A percentile compares a stretch with the other conserved stretches of the same genome.
These are phyloP conservation scores for Acyrthosiphon pisum DNA, from an alignment of 1,140 invertebrate genomes.

Conservation along the genomic window DNA sequence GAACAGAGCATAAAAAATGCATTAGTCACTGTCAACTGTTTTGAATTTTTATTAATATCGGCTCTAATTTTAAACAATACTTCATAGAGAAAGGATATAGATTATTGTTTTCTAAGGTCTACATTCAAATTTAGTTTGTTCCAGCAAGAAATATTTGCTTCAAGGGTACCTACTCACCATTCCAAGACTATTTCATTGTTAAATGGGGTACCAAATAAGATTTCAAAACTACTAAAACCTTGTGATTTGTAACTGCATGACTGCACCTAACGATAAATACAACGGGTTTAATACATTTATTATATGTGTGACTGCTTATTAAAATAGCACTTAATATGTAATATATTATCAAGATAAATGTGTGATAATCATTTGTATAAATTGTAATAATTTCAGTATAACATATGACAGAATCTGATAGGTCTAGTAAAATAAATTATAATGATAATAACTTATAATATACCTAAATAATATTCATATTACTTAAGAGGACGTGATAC, in stretches of 20 bases:
- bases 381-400: neutral
- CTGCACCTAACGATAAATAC: neutral
- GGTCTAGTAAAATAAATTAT: no score
- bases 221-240: neutral
- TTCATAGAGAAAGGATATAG: neutral
- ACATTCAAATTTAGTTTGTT: neutral
- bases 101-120: neutral
- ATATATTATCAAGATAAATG: neutral
- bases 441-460: no score
- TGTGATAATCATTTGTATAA: neutral
- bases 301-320: neutral
- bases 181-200: neutral
- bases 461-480: no score
- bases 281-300: neutral
- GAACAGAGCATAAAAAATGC: slow-evolving; percentile 5
- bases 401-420: neutral
- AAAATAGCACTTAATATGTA: neutral
- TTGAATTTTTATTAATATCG: neutral
- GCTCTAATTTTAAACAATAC: neutral
- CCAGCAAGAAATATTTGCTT: slow-evolving; percentile 5
- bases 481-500: no score
- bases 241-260: neutral
- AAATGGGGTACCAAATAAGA: slow-evolving; percentile 5
- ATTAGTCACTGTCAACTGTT: neutral
- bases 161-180: neutral